Conservation (phyloP, 2,113 vertebrate genomes). For the Thymallus thymallus region DNA sequence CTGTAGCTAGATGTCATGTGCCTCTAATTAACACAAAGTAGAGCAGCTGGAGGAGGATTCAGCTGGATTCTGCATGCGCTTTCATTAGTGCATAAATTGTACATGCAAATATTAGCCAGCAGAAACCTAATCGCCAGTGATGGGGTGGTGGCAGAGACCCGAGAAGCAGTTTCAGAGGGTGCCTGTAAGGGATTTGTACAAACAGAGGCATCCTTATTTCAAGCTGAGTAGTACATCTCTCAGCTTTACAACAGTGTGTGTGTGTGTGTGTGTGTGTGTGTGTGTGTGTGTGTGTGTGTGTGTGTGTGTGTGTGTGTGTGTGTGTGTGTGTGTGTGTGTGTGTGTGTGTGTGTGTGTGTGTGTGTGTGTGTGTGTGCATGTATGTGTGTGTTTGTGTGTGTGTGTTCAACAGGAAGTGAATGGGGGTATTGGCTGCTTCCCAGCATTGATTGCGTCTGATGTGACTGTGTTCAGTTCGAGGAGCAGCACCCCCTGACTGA, state of each 20-base stretch:
- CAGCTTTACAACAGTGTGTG: neutral
- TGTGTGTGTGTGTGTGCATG: conserved; percentile 15
- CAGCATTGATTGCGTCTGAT: conserved; percentile 17
- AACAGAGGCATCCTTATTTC: too few species aligned
- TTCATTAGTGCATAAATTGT: neutral
- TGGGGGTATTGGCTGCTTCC: conserved; percentile 25
- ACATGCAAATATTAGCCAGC: conserved; percentile 19
- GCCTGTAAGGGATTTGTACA: too few species aligned
- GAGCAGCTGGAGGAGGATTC: too few species aligned
- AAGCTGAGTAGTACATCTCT: too few species aligned
- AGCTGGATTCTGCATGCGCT: too few species aligned
- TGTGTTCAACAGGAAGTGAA: conserved; percentile 25
- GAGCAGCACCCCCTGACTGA: neutral
- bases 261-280: conserved; percentile 15
- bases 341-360: conserved; percentile 10
- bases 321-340: conserved; percentile 20
- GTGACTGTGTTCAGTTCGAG: too few species aligned
- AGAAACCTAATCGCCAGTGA: conserved; percentile 14
- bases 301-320: neutral
- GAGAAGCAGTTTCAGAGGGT: too few species aligned
- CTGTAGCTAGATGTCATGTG: too few species aligned
- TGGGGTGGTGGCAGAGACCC: neutral
- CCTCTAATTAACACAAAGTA: too few species aligned
- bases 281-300: neutral
- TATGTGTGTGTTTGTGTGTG: too few species aligned